Percentiles rank a stretch among this genome's conserved stretches.
Evolutionary conservation across 2,888 invertebrate species (phyloP).

Genomic region (Siphonodentalium dalli): DNA sequence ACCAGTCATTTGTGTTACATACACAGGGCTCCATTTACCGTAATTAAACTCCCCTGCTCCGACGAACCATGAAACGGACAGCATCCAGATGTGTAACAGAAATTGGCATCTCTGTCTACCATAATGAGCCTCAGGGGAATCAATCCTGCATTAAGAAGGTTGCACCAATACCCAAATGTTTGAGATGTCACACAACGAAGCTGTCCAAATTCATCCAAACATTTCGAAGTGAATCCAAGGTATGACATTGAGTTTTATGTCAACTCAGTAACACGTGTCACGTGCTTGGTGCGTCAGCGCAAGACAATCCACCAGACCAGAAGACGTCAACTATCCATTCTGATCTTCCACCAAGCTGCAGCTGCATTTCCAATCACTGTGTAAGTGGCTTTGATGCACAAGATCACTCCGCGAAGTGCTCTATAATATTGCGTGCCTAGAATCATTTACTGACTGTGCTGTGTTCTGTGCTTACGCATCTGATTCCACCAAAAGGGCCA

Average conservation of each 20-base stretch:
- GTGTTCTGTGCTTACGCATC: constrained; percentile 2
- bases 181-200: not conserved
- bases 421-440: constrained; percentile 6
- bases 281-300: too few relatives aligned
- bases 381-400: not conserved
- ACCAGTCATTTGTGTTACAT: constrained; percentile 8
- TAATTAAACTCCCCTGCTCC: not conserved
- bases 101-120: constrained; percentile 2
- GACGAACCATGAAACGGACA: constrained; percentile 1
- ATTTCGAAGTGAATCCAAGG: too few relatives aligned
- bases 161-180: constrained; percentile 4
- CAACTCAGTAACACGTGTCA: too few relatives aligned
- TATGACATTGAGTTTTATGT: too few relatives aligned
- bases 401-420: constrained; percentile 1
- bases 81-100: constrained; percentile 1
- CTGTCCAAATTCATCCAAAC: too few relatives aligned
- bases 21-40: constrained; percentile 1
- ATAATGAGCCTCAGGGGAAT: constrained; percentile 2
- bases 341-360: not conserved
- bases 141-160: not conserved
- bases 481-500: not conserved
- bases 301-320: too few relatives aligned
- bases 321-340: not conserved
- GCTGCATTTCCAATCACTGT: not conserved
- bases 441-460: constrained; percentile 1